Base-by-base conservation (phyloP, 2,797 vertebrate species). In the Pseudocheirus occidentalis region DNA sequence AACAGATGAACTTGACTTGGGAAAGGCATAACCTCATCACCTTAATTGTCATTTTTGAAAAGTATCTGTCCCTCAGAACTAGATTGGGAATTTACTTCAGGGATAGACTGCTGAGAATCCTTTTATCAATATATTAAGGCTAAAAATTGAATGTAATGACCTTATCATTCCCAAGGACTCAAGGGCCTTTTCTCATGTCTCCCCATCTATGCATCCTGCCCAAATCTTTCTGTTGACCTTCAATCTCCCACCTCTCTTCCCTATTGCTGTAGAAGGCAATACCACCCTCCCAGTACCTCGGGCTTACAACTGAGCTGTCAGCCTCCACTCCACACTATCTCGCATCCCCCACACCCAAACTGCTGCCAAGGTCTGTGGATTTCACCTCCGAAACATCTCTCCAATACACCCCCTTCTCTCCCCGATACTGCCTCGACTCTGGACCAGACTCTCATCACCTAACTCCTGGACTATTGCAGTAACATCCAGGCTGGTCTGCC, bases 121-220 rank as follows among this genome's bases (percentile, higher is more conserved):
- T 93, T 52, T 59, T 56, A 87, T 89, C 73, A 95, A 18, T 53
- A 92, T 90, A 4, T 29, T 94, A 34, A 95, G 28, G 73, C 3
- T 62, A 1, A 24, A 18, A 24, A 27, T 81, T 7, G 18, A 66
- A 66, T 66, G 40, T 40, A 5, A 9, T 73, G 13, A 66, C 5
- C 59, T 34, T 66, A 73, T 24, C 66, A 40, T n/a, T 40, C n/a
- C n/a, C n/a, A 40, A 27, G n/a, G n/a, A 73, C 40, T 40, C 46
- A 9, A 81, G 10, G n/a, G 46, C 73, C 73, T 81, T 81, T 3
- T 27, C 18, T 40, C 21, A 27, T 21, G 40, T 46, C 46, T 46
- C 40, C 9, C 16, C 40, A 9, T 46, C 21, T 46, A 46, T 11
- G 6, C 27, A 27, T 46, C 21, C 21, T 24, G 40, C 40, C 40